Base-by-base conservation (phyloP, 2,888 invertebrate genomes). In the Heliconius erato region DNA sequence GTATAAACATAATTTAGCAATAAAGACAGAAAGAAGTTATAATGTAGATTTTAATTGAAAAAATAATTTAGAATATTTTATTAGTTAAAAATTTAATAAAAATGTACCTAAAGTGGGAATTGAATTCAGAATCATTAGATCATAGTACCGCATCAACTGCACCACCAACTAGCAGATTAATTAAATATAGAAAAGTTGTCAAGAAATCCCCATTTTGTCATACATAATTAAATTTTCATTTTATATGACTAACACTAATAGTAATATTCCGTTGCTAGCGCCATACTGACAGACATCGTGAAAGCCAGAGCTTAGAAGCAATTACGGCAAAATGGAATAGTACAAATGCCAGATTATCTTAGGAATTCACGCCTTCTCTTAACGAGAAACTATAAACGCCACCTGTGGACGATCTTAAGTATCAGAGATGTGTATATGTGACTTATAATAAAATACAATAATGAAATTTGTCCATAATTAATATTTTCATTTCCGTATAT, bases 331-430 rank as follows among this genome's bases (percentile, higher is more conserved):
- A 76, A 77, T 77, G 77, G 77, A 81, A 77, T 69, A 77, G 35
- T 69, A 69, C 59, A 77, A 81, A 77, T 81, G 49, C 63, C 63
- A 49, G 77, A 81, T 81, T 81, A 78, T 80, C 68, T 80, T 26
- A 76, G n/a, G 69, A 76, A 80, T 80, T 80, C 80, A 28, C 76
- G 74, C 68, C 19, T 69, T 16, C 76, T 76, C 76, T 76, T 63
- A 76, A 76, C 59, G 76, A 76, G 76, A 63, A 76, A 76, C 76
- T 74, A 80, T 54, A 74, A 74, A 67, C 54, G 74, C 40, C 54
- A 54, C 80, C 54, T 74, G 26, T 40, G 32, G 35, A 80, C 49
- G 44, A 23, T 74, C 71, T 65, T 49, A 54, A 74, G 16, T 3
- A 59, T 79, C 19, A 32, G 3, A 79, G 14, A 72, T 44, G 71